phyloP scores from a whole-genome alignment of 1,140 invertebrate species.

The Polypedilum pembai region DNA sequence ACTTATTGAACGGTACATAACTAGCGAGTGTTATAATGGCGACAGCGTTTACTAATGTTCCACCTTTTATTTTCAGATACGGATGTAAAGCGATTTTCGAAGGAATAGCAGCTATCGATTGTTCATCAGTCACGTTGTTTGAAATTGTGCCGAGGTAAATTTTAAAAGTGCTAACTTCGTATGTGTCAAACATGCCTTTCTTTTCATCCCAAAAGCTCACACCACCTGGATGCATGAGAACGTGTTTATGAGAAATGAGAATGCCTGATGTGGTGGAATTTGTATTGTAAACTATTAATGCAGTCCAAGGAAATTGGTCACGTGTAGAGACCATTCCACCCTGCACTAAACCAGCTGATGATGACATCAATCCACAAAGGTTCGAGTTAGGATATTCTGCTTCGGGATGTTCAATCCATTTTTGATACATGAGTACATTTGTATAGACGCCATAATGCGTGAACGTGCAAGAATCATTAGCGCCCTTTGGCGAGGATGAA shows the following conservation, averaged over 20 bases:
- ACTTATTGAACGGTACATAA: background rate
- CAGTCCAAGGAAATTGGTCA: background rate
- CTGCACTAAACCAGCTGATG: background rate
- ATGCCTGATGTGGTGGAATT: background rate
- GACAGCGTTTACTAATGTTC: background rate
- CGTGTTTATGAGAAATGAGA: background rate
- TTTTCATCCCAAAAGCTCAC: background rate
- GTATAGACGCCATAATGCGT: background rate
- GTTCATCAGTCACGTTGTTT: background rate
- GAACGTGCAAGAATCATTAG: background rate
- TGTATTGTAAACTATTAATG: background rate
- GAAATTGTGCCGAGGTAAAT: background rate
- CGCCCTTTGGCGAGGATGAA: background rate
- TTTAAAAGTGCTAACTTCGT: background rate
- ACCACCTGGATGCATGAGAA: background rate
- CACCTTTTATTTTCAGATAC: background rate
- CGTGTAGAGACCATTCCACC: background rate
- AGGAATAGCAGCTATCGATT: background rate
- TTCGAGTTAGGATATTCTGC: background rate
- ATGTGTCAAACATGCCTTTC: background rate
- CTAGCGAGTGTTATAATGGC: background rate
- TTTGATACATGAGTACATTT: background rate
- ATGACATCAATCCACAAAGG: background rate
- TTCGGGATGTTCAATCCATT: background rate
- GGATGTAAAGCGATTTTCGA: background rate